Evolutionary conservation across 2,797 vertebrate genomes (phyloP).

Genomic region (Coranthus polyacanthus): DNA sequence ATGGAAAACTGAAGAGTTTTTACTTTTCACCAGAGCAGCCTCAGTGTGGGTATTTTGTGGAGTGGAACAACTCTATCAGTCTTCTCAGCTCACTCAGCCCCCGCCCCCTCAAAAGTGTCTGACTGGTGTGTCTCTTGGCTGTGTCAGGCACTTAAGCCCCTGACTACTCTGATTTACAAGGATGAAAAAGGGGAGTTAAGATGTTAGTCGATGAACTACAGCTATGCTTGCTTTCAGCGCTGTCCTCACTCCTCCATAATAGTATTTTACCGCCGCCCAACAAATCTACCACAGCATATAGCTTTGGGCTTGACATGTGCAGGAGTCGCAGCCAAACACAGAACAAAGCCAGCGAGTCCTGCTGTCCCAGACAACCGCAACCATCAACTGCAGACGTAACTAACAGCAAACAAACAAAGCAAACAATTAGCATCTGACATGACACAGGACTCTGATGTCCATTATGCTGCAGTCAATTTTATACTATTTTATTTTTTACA

Average conservation of each 20-base stretch:
- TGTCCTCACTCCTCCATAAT: constrained; percentile 62
- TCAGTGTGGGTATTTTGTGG: constrained; percentile 39
- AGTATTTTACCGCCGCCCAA: constrained; percentile 63
- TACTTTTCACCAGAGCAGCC: constrained; percentile 19
- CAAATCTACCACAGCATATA: constrained; percentile 55
- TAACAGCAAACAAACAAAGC: constrained; percentile 26
- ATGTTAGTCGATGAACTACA: constrained; percentile 74
- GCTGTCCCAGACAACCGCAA: constrained; percentile 39
- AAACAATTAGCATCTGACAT: constrained; percentile 23
- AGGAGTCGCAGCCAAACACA: constrained; percentile 48
- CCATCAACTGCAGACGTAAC: constrained; percentile 29
- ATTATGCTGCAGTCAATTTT: neutral
- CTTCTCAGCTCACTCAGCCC: constrained; percentile 24
- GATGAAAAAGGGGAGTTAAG: constrained; percentile 73
- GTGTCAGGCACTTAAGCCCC: constrained; percentile 71
- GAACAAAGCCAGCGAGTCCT: constrained; percentile 48
- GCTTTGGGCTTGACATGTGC: constrained; percentile 43
- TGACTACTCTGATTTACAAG: constrained; percentile 75
- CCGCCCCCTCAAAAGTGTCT: constrained; percentile 50
- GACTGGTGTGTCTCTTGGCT: constrained; percentile 63
- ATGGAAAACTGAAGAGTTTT: constrained; percentile 38
- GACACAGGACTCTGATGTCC: constrained; percentile 26
- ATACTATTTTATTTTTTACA: neutral
- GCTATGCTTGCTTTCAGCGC: constrained; percentile 70
- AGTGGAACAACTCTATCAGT: constrained; percentile 62